A percentile compares a stretch with the other conserved stretches of the same genome.
These are phyloP conservation scores for Gandaritis pyraliata DNA, from an alignment of 2,888 invertebrate genomes.

Conservation along the genomic window DNA sequence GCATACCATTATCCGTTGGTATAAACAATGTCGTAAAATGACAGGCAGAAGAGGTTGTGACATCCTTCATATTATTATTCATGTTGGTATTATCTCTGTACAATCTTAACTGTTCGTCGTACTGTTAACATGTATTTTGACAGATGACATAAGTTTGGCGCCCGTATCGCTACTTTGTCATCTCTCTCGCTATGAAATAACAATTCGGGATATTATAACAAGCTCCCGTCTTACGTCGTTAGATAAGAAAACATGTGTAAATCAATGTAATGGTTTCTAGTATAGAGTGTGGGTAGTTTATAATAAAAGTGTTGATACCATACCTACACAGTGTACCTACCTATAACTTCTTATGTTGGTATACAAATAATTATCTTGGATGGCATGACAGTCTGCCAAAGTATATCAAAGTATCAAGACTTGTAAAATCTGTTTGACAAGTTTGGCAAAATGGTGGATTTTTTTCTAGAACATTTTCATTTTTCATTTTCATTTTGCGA, in stretches of 20 bases:
- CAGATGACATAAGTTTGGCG: constrained; percentile 83
- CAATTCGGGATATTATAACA: constrained; percentile 80
- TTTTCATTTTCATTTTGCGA: no score
- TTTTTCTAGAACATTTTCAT: no score
- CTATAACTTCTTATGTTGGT: no score
- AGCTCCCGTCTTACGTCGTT: constrained; percentile 80
- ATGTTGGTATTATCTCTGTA: constrained; percentile 35
- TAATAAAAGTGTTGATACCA: background rate
- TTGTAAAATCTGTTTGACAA: no score
- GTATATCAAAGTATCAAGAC: background rate
- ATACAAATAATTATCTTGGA: no score
- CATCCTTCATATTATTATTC: constrained; percentile 53
- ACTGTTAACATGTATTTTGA: constrained; percentile 84
- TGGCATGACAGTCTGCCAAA: background rate
- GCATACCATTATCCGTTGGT: constrained; percentile 74
- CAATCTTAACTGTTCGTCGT: constrained; percentile 51
- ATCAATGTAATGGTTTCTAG: constrained; percentile 66
- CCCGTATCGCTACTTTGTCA: constrained; percentile 72
- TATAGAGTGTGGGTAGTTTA: constrained; percentile 34
- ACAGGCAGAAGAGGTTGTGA: constrained; percentile 75
- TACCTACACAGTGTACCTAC: no score
- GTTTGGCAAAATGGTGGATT: no score
- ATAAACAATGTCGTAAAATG: constrained; percentile 81
- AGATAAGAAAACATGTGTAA: constrained; percentile 70
- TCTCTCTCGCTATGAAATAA: constrained; percentile 71